These are phyloP conservation scores for Palloptera scutellata DNA, from an alignment of 2,888 invertebrate genomes.

Conservation along the genomic window DNA sequence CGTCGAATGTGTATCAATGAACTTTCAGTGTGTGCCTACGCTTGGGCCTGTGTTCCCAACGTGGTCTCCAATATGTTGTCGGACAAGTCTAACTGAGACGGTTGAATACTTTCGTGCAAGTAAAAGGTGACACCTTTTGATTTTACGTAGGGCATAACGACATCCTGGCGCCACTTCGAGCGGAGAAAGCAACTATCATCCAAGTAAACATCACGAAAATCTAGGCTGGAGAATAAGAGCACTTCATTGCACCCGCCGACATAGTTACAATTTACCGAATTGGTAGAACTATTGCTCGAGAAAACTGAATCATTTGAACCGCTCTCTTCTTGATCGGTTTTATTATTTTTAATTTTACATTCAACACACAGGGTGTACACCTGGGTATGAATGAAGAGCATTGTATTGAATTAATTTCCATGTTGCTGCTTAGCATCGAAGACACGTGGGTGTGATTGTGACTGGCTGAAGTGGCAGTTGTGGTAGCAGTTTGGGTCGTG, in stretches of 20 bases:
- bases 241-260: slow-evolving; percentile 40
- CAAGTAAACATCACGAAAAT: slow-evolving; percentile 77
- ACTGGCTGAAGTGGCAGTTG: slow-evolving; percentile 33
- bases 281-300: slow-evolving; percentile 63
- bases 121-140: slow-evolving; percentile 69
- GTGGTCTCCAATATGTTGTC: slow-evolving; percentile 44
- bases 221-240: slow-evolving; percentile 45
- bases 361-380: too few relatives aligned
- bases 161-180: slow-evolving; percentile 73
- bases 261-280: slow-evolving; percentile 48
- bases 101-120: slow-evolving; percentile 66
- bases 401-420: slow-evolving; percentile 32
- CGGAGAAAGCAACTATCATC: slow-evolving; percentile 77
- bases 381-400: too few relatives aligned
- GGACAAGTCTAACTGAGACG: slow-evolving; percentile 48
- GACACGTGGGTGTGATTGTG: slow-evolving; percentile 19
- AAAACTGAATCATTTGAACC: slow-evolving; percentile 65
- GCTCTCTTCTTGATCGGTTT: slow-evolving; percentile 58
- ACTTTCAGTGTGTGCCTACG: background rate
- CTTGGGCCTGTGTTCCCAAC: slow-evolving; percentile 35
- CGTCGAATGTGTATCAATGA: slow-evolving; percentile 49
- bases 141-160: slow-evolving; percentile 73
- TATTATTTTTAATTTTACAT: too few relatives aligned
- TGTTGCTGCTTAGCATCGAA: slow-evolving; percentile 34
- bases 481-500: slow-evolving; percentile 53